Base-by-base conservation (phyloP, 2,888 invertebrate species). In the Steromphala cineraria region DNA sequence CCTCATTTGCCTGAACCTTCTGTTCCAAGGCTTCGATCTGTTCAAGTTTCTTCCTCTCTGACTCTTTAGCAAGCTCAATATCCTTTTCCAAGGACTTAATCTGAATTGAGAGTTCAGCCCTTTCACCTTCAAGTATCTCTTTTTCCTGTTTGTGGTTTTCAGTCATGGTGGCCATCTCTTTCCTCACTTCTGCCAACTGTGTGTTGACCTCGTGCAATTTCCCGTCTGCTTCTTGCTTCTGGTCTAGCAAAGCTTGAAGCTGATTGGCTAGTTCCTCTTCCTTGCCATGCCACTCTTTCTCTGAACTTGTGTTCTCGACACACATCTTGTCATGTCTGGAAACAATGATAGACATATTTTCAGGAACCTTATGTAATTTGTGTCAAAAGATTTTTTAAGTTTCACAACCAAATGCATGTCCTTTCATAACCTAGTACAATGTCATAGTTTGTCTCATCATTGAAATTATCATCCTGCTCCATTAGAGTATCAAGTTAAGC, bases 311-410 rank as follows among this genome's bases (percentile, higher is more conserved):
- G 31, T 85, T 83, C 56, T 90, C 88, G 17, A 87, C 67, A 75
- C 82, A 84, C 81, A 89, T 79, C 53, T 87, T 85, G 79, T 89
- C 87, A 84, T 87, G 86, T 62, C 91, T 91, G 82, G n/a, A 86
- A 84, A 13, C 46, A 46, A 46, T 46, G 10, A 46, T 10, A 46
- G 1, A 46, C 46, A 46, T 5, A 46, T 46, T 4, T 13, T 46
- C 13, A 46, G 13, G 13, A 13, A 46, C 1, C 46, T 46, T 10
- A 10, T 46, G 46, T 4, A 10, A 10, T 13, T 46, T 5, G 5
- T 7, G 7, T 36, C 7, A 36, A 36, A 36, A 36, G 36, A 36
- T 7, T 4, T n/a, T n/a, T 36, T 36, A 36, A 36, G 2, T 36
- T 36, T 36, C 2, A 36, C 36, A 4, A 4, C 7, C 4, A 36